A percentile compares a stretch with the other conserved stretches of the same genome.
Conservation (phyloP, 2,888 invertebrate genomes). For the Hyppa rectilinea region DNA sequence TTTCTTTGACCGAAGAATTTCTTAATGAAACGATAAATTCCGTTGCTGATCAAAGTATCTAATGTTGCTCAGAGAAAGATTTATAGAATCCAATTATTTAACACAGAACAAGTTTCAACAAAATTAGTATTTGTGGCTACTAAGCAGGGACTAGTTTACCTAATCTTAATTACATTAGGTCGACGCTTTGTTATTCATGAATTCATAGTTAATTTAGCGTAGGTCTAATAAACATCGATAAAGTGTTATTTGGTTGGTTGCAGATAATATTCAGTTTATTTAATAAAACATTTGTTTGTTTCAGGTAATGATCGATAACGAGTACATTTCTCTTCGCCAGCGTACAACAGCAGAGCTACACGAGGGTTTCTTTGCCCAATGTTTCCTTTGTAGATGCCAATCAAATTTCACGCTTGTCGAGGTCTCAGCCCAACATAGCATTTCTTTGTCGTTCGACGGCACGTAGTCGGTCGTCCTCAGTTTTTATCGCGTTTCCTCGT, state of each 20-base stretch:
- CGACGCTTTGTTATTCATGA: constrained; percentile 23
- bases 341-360: constrained; percentile 37
- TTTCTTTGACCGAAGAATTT: constrained; percentile 73
- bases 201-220: constrained; percentile 34
- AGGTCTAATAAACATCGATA: constrained; percentile 22
- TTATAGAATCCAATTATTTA: constrained; percentile 64
- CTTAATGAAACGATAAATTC: constrained; percentile 77
- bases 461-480: constrained; percentile 76
- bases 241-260: constrained; percentile 10
- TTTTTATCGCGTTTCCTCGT: constrained; percentile 85
- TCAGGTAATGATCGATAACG: constrained; percentile 65
- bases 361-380: constrained; percentile 64
- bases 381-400: constrained; percentile 75
- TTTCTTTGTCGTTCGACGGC: constrained; percentile 76
- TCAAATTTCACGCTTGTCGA: constrained; percentile 82
- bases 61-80: constrained; percentile 62
- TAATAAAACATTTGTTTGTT: constrained; percentile 63
- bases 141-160: constrained; percentile 48
- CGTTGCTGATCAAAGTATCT: constrained; percentile 69
- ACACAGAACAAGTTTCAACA: constrained; percentile 49
- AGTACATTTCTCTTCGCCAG: constrained; percentile 30
- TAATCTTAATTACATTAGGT: constrained; percentile 51
- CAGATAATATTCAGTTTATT: constrained; percentile 16
- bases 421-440: constrained; percentile 74
- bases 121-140: constrained; percentile 44